phyloP scores from a whole-genome alignment of 2,113 vertebrate species.

The Pterocles burchelli region DNA sequence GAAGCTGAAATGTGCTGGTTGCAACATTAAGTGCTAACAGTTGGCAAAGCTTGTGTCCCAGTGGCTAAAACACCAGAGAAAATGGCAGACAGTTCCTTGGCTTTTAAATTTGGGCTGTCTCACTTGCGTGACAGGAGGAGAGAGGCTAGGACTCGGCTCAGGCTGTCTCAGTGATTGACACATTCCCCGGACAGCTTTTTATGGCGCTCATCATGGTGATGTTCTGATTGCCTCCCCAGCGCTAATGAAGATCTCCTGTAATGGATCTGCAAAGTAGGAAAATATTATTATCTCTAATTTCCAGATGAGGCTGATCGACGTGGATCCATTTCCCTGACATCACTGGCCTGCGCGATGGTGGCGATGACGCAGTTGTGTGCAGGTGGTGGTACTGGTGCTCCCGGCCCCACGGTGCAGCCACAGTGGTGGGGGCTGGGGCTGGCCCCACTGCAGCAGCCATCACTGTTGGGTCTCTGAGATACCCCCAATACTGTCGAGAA shows the following conservation, averaged over 20 bases:
- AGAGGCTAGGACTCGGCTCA: not conserved
- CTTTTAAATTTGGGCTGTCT: conserved; percentile 23
- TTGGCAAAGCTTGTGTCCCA: conserved; percentile 40
- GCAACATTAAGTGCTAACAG: conserved; percentile 65
- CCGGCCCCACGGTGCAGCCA: accelerated
- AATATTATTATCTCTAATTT: conserved; percentile 37
- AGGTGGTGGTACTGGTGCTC: not conserved
- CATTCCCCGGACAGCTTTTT: not conserved
- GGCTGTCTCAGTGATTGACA: not conserved
- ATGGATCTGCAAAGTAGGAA: not conserved
- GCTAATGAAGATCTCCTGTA: not conserved
- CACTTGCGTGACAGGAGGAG: not conserved
- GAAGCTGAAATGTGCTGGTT: conserved; percentile 57
- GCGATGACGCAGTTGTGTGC: accelerated
- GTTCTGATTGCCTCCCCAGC: not conserved
- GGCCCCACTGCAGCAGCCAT: no score
- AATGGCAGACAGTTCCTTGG: conserved; percentile 54
- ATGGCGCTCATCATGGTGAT: not conserved
- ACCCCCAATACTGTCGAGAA: not conserved
- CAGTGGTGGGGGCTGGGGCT: no score
- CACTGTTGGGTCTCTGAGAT: accelerated
- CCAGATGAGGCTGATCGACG: not conserved
- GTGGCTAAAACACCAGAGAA: conserved; percentile 37
- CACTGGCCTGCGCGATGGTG: accelerated
- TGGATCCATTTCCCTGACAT: not conserved